phyloP scores from a whole-genome alignment of 2,113 vertebrate species.

The Paracanthobrama guichenoti region DNA sequence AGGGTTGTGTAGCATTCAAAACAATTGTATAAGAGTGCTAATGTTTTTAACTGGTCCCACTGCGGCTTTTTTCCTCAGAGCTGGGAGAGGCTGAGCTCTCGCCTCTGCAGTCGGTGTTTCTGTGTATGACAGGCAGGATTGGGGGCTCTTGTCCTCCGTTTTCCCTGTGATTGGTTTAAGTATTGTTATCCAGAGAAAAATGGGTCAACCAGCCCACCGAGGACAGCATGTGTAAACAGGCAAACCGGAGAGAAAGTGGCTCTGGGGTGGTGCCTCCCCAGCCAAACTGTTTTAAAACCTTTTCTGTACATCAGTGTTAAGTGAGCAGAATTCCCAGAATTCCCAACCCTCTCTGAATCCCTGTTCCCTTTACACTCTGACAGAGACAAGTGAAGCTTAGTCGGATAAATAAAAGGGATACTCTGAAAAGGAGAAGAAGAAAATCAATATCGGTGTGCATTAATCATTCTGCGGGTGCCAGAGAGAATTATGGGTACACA shows the following conservation, averaged over 20 bases:
- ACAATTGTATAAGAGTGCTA: background rate
- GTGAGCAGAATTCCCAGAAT: constrained; percentile 16
- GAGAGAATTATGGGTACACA: constrained; percentile 81
- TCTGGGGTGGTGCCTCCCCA: background rate
- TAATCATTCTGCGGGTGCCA: constrained; percentile 83
- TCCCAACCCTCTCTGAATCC: constrained; percentile 14
- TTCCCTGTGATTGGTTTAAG: constrained; percentile 66
- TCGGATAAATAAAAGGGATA: constrained; percentile 73
- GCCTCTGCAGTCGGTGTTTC: constrained; percentile 67
- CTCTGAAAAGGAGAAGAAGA: constrained; percentile 71
- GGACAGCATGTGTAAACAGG: constrained; percentile 62
- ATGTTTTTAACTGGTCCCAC: constrained; percentile 16
- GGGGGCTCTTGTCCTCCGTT: constrained; percentile 63
- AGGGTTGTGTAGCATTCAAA: background rate
- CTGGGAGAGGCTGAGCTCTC: constrained; percentile 36
- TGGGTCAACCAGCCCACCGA: constrained; percentile 74
- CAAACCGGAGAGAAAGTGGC: constrained; percentile 11
- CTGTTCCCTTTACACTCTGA: constrained; percentile 52
- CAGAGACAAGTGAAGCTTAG: constrained; percentile 64
- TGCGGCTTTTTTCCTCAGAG: background rate
- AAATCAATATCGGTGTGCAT: constrained; percentile 94
- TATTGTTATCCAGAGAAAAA: constrained; percentile 73
- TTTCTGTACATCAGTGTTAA: constrained; percentile 20
- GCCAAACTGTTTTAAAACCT: constrained; percentile 34
- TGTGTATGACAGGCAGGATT: constrained; percentile 65